These are phyloP conservation scores for Cataglyphis cursor DNA, from an alignment of 2,888 invertebrate species.

Conservation along the genomic window DNA sequence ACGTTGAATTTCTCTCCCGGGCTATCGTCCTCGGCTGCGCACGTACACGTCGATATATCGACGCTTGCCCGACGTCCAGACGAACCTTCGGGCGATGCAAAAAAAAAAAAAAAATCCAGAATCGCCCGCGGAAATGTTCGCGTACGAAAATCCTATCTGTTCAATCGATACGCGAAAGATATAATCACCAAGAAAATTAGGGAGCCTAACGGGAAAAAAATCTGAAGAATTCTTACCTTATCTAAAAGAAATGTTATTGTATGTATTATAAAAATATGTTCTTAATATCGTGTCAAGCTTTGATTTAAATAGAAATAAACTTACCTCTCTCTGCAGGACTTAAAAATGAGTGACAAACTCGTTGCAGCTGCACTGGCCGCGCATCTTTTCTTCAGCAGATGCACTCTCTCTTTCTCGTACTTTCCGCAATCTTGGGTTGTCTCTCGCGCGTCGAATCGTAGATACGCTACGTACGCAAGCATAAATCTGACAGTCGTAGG, in stretches of 20 bases:
- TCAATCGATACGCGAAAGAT: conserved; percentile 34
- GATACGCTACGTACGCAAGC: conserved; percentile 61
- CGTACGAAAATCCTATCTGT: conserved; percentile 57
- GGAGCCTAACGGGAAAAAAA: background rate
- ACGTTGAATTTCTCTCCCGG: conserved; percentile 45
- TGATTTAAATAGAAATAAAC: background rate
- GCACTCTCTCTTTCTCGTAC: background rate
- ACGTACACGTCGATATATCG: conserved; percentile 52
- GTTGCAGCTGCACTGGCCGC: background rate
- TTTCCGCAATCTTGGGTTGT: conserved; percentile 39
- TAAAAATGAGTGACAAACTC: background rate
- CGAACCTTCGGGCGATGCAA: conserved; percentile 56
- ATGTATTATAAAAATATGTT: background rate
- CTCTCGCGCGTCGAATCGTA: conserved; percentile 63
- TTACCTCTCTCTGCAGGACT: background rate
- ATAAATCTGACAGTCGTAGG: conserved; percentile 82
- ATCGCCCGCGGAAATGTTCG: conserved; percentile 25
- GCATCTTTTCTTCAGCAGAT: background rate
- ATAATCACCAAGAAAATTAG: conserved; percentile 8
- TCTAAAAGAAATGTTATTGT: background rate
- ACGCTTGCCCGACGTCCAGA: conserved; percentile 53
- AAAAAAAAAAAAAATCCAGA: conserved; percentile 39
- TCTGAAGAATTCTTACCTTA: background rate
- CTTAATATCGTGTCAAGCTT: background rate
- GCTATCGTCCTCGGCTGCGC: conserved; percentile 49